These are phyloP conservation scores for Acheta domesticus DNA, from an alignment of 2,888 invertebrate species.

Conservation along the genomic window DNA sequence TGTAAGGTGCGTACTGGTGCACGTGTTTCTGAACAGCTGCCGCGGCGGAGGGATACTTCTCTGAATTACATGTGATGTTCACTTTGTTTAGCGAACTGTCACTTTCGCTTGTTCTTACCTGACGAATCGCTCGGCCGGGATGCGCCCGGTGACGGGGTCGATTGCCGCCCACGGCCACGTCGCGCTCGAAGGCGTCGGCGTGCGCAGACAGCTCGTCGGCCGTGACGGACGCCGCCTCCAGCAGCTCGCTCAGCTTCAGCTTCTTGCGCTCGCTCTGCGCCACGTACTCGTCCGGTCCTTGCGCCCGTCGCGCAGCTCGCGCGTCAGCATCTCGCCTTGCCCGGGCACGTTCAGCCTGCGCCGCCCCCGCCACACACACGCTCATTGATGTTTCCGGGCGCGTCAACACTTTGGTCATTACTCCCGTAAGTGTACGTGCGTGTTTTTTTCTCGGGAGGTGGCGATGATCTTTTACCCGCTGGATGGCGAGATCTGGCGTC, in stretches of 20 bases:
- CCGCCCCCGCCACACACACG: too few relatives aligned
- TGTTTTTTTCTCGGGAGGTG: too few relatives aligned
- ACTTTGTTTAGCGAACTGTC: too few relatives aligned
- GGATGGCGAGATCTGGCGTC: too few relatives aligned
- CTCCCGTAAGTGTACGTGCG: too few relatives aligned
- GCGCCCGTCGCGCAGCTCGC: slow-evolving; percentile 36
- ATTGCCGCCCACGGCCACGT: slow-evolving; percentile 44
- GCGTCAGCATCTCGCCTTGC: slow-evolving; percentile 44
- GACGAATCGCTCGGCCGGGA: slow-evolving; percentile 58
- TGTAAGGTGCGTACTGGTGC: too few relatives aligned
- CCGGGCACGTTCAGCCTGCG: slow-evolving; percentile 45
- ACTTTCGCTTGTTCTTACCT: slow-evolving; percentile 42
- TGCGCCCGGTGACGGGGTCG: slow-evolving; percentile 59
- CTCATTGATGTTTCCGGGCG: too few relatives aligned
- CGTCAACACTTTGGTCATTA: too few relatives aligned
- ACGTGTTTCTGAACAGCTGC: too few relatives aligned
- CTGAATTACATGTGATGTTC: too few relatives aligned
- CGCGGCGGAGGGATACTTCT: too few relatives aligned
- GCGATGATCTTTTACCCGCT: too few relatives aligned
- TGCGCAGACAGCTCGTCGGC: slow-evolving; percentile 45
- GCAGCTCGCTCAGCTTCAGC: slow-evolving; percentile 52
- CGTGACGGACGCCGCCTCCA: slow-evolving; percentile 47
- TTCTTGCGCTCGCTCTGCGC: slow-evolving; percentile 58
- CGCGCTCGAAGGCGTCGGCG: slow-evolving; percentile 52
- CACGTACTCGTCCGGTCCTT: slow-evolving; percentile 49